Percentiles rank a stretch among this genome's conserved stretches.
Conservation (phyloP, 35 echinoderm and acorn worm genomes). For the Lytechinus variegatus region DNA sequence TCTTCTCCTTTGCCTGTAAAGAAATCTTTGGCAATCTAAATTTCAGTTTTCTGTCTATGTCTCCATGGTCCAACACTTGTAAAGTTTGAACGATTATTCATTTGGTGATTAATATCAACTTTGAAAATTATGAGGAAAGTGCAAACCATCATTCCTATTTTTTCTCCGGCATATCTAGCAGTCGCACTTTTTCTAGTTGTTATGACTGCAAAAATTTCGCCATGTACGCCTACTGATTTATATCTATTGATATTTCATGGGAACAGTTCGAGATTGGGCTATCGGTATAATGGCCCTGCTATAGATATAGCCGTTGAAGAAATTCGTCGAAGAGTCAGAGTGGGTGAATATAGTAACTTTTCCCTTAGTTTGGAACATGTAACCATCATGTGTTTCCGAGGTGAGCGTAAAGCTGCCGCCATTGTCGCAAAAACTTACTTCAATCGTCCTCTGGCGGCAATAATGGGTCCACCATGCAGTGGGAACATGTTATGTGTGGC, state of each 20-base stretch:
- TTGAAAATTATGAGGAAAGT: not conserved
- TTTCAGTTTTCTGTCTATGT: too few relatives aligned
- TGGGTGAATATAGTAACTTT: not conserved
- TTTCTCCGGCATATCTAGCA: not conserved
- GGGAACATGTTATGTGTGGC: not conserved
- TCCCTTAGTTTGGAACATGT: not conserved
- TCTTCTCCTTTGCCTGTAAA: not conserved
- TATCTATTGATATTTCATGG: not conserved
- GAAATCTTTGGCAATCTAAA: not conserved
- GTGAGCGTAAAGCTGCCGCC: not conserved
- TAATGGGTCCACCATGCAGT: slow-evolving; percentile 32
- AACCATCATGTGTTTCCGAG: not conserved
- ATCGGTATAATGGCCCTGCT: slow-evolving; percentile 11
- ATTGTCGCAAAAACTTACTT: not conserved
- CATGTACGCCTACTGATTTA: not conserved
- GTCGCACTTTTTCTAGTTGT: not conserved
- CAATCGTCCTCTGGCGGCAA: not conserved
- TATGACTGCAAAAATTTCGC: not conserved
- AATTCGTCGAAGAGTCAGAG: not conserved
- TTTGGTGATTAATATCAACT: not conserved
- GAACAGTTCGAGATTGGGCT: not conserved
- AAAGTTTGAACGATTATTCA: too few relatives aligned
- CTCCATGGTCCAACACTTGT: too few relatives aligned
- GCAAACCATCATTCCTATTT: not conserved
- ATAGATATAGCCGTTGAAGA: slow-evolving; percentile 18